Evolutionary conservation across 2,797 vertebrate species (phyloP).

Genomic region (Carduelis carduelis): DNA sequence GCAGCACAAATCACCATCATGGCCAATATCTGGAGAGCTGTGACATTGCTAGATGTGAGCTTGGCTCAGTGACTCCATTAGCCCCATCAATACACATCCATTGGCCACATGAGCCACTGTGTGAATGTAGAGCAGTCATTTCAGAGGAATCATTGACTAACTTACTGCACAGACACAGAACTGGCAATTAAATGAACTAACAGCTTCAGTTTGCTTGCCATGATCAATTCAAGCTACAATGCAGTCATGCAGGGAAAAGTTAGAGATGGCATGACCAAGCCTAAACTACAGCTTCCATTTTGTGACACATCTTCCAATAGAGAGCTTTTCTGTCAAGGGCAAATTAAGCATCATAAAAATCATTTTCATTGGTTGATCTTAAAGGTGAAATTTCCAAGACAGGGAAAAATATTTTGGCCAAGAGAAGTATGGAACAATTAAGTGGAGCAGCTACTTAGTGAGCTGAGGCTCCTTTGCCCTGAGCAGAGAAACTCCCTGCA

Average conservation of each 20-base stretch:
- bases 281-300: not conserved
- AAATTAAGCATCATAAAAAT: not conserved
- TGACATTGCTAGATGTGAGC: not conserved
- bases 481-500: not conserved
- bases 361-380: not conserved
- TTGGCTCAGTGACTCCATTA: constrained; percentile 25
- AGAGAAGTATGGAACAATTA: not conserved
- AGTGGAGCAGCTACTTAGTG: not conserved
- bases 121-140: not conserved
- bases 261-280: not conserved
- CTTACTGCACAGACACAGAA: constrained; percentile 1
- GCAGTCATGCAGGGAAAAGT: not conserved
- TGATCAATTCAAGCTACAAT: constrained; percentile 17
- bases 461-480: not conserved
- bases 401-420: not conserved
- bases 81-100: constrained; percentile 5
- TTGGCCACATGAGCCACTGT: not conserved
- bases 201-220: not conserved
- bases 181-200: constrained; percentile 42
- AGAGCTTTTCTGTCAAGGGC: not conserved
- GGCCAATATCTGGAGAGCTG: not conserved
- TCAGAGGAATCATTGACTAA: constrained; percentile 37
- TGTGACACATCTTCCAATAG: not conserved
- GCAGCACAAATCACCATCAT: not conserved
- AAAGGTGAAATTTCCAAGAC: not conserved